Evolutionary conservation across 2,113 vertebrate species (phyloP).

Genomic region (Hirundichthys speculiger): DNA sequence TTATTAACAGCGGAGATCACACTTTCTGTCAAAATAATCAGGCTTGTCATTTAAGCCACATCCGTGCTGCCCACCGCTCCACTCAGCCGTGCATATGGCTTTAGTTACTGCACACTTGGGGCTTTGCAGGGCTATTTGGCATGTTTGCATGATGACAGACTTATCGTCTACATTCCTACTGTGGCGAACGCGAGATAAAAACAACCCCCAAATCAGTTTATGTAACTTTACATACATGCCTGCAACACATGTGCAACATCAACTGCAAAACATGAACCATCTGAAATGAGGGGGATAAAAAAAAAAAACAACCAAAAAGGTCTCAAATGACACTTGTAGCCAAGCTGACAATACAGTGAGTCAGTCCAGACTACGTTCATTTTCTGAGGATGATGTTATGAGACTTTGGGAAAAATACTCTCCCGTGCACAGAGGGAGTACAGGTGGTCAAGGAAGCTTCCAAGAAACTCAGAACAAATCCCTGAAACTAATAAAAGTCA

Average conservation of each 20-base stretch:
- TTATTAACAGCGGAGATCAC: slow-evolving; percentile 16
- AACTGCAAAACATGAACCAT: neutral
- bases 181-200: slow-evolving; percentile 45
- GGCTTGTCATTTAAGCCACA: slow-evolving; percentile 19
- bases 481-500: neutral
- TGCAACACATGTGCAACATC: slow-evolving; percentile 21
- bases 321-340: slow-evolving; percentile 28
- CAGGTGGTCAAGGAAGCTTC: neutral
- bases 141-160: slow-evolving; percentile 60
- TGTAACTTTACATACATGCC: slow-evolving; percentile 16
- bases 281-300: no score
- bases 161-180: slow-evolving; percentile 61
- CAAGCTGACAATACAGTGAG: slow-evolving; percentile 23
- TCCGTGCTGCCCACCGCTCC: slow-evolving; percentile 5
- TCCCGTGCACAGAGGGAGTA: neutral
- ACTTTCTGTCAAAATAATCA: slow-evolving; percentile 35
- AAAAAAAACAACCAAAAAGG: neutral
- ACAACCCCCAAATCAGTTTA: slow-evolving; percentile 26
- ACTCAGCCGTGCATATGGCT: slow-evolving; percentile 56
- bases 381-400: neutral
- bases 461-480: neutral
- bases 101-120: slow-evolving; percentile 54
- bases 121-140: slow-evolving; percentile 44
- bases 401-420: neutral
- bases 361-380: neutral